Evolutionary conservation across 2,888 invertebrate species (phyloP).

Genomic region (Acleris literana): DNA sequence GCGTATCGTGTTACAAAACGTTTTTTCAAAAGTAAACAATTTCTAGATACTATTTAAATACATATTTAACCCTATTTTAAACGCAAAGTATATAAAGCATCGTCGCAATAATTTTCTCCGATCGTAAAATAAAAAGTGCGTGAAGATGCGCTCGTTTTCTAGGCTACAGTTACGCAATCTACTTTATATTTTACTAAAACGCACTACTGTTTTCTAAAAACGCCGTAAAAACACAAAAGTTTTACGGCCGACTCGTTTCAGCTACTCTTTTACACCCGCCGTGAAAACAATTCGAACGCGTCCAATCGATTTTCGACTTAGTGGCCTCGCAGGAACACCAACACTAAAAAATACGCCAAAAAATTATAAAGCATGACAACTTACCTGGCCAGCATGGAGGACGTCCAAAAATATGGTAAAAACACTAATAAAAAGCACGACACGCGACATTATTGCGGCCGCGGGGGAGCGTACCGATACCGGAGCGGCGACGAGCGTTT

Average conservation of each 20-base stretch:
- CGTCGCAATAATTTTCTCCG: conserved; percentile 6
- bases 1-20: too few species aligned
- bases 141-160: conserved; percentile 16
- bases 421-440: conserved; percentile 84
- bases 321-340: conserved; percentile 50
- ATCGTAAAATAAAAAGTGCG: conserved; percentile 14
- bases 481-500: conserved; percentile 70
- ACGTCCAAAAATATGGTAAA: conserved; percentile 84
- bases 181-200: conserved; percentile 13
- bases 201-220: conserved; percentile 17
- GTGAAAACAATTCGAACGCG: conserved; percentile 75
- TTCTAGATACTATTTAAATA: background rate
- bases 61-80: background rate
- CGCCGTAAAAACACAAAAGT: conserved; percentile 50
- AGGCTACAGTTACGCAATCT: conserved; percentile 28
- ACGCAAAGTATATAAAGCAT: conserved; percentile 9
- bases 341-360: conserved; percentile 32
- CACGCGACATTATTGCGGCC: conserved; percentile 85
- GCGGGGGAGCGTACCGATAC: conserved; percentile 64
- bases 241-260: conserved; percentile 66
- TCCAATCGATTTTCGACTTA: conserved; percentile 79
- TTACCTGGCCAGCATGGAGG: conserved; percentile 83
- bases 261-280: conserved; percentile 69
- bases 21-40: background rate
- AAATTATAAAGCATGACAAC: conserved; percentile 44